phyloP scores from a whole-genome alignment of 2,888 invertebrate genomes.

The Leuctra nigra region DNA sequence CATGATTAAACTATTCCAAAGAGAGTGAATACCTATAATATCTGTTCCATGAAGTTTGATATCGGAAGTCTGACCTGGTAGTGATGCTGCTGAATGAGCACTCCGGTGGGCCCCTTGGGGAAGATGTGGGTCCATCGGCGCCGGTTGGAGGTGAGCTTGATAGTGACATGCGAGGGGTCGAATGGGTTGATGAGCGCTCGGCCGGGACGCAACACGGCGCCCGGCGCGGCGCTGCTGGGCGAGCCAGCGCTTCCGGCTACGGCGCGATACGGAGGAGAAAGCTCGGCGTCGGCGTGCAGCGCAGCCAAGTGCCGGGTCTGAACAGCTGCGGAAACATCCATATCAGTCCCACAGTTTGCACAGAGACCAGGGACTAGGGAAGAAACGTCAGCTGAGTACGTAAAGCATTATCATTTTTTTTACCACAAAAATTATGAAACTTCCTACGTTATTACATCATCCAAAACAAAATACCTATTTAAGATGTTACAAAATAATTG shows the following conservation, averaged over 20 bases:
- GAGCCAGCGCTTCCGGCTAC: conserved; percentile 53
- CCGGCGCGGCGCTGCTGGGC: conserved; percentile 36
- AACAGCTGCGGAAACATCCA: conserved; percentile 25
- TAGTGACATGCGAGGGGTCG: conserved; percentile 94
- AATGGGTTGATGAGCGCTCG: conserved; percentile 94
- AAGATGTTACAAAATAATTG: too few species aligned
- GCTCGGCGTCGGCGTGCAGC: conserved; percentile 44
- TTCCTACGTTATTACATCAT: too few species aligned
- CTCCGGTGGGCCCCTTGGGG: conserved; percentile 87
- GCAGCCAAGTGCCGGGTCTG: too few species aligned
- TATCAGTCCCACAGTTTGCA: background rate
- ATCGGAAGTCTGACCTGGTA: conserved; percentile 67
- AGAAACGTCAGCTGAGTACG: too few species aligned
- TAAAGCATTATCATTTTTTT: too few species aligned
- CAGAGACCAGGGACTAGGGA: too few species aligned
- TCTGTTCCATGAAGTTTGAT: too few species aligned
- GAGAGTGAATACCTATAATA: too few species aligned
- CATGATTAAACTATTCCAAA: too few species aligned
- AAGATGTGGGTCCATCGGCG: conserved; percentile 98
- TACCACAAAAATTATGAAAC: too few species aligned
- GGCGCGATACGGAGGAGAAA: conserved; percentile 48
- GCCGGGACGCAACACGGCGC: conserved; percentile 53
- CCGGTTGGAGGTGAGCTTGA: conserved; percentile 90
- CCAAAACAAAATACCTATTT: too few species aligned
- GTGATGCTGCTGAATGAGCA: conserved; percentile 88